Percentiles rank a stretch among this genome's conserved stretches.
phyloP scores from a whole-genome alignment of 2,797 vertebrate genomes.

The Semaprochilodus insignis region DNA sequence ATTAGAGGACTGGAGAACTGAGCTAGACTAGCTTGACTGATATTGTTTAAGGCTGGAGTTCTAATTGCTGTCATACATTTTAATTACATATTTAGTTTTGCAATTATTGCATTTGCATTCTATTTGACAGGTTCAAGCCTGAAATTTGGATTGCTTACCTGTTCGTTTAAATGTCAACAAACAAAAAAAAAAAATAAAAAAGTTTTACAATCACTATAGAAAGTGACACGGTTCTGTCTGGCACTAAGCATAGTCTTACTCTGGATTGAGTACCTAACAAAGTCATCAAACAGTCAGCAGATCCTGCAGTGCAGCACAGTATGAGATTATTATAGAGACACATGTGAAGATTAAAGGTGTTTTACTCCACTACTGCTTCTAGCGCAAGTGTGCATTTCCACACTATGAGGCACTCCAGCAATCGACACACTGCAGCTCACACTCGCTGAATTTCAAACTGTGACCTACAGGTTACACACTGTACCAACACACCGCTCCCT shows the following conservation, averaged over 20 bases:
- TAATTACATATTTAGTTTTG: no score
- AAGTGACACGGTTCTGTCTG: background rate
- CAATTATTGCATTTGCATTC: no score
- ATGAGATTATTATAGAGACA: conserved; percentile 10
- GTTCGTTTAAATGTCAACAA: no score
- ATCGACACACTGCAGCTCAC: conserved; percentile 32
- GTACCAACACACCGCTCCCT: conserved; percentile 7
- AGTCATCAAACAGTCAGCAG: conserved; percentile 15
- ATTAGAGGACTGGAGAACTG: no score
- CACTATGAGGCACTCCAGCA: conserved; percentile 25
- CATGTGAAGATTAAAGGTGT: conserved; percentile 32
- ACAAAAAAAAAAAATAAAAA: no score
- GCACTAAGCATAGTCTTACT: background rate
- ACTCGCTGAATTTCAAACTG: conserved; percentile 45
- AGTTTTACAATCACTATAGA: no score
- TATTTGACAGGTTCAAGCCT: no score
- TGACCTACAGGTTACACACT: conserved; percentile 40
- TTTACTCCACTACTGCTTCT: conserved; percentile 23
- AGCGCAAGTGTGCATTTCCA: conserved; percentile 18
- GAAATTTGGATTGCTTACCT: no score
- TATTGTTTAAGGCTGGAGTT: no score
- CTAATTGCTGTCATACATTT: no score
- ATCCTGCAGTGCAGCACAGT: conserved; percentile 29
- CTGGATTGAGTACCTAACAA: conserved; percentile 6
- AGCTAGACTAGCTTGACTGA: no score